Percentiles rank a stretch among this genome's conserved stretches.
Conservation (phyloP, 2,888 invertebrate species). For the Drepana falcataria region DNA sequence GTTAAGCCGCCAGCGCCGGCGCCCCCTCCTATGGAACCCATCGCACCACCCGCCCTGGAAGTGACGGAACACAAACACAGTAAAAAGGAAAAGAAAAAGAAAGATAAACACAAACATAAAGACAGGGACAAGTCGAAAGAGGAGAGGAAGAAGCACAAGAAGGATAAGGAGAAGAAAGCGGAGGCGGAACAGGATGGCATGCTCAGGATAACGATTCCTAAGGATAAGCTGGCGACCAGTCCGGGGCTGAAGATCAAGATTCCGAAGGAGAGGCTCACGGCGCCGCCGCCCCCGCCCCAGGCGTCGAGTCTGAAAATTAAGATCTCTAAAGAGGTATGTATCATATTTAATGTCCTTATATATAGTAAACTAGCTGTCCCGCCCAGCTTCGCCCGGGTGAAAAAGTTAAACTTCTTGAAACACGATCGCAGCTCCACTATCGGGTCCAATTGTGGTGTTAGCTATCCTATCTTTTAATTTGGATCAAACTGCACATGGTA, state of each 20-base stretch:
- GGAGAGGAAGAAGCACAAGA: constrained; percentile 84
- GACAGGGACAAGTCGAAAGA: constrained; percentile 84
- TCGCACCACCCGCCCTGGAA: constrained; percentile 26
- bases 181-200: constrained; percentile 38
- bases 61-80: constrained; percentile 54
- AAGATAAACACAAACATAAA: constrained; percentile 89
- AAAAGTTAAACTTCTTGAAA: no score
- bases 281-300: constrained; percentile 65
- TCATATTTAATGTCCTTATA: background rate
- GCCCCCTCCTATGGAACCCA: constrained; percentile 22
- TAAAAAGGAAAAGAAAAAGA: constrained; percentile 85
- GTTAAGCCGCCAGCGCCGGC: constrained; percentile 35
- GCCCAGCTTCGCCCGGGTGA: no score
- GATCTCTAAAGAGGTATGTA: constrained; percentile 82
- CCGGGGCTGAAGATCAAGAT: constrained; percentile 89
- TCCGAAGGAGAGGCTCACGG: constrained; percentile 84
- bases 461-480: no score
- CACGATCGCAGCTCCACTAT: no score
- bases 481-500: no score
- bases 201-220: constrained; percentile 63
- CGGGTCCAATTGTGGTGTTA: no score
- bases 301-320: constrained; percentile 84
- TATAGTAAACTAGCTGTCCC: no score
- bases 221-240: constrained; percentile 59
- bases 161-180: constrained; percentile 54